These are phyloP conservation scores for Drosophila baimaii DNA, from an alignment of 1,140 invertebrate genomes.

Conservation along the genomic window DNA sequence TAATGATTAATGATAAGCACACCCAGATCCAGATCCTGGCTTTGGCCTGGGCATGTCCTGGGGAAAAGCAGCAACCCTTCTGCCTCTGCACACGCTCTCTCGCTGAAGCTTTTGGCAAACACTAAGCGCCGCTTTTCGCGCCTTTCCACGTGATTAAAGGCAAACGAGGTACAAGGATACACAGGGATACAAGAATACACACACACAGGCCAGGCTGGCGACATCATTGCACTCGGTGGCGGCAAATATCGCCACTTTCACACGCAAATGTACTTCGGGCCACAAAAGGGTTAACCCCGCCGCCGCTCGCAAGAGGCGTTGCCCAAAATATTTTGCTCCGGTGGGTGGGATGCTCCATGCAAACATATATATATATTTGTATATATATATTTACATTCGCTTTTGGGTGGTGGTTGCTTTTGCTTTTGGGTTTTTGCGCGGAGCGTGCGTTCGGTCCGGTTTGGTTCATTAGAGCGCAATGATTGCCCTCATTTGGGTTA, in stretches of 20 bases:
- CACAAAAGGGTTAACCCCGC: constrained; percentile 62
- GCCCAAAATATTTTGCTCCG: constrained; percentile 72
- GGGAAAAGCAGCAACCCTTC: constrained; percentile 55
- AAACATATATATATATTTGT: not conserved
- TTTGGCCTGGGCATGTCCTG: constrained; percentile 26
- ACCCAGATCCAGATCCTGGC: constrained; percentile 30
- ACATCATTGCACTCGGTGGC: constrained; percentile 46
- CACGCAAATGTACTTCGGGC: constrained; percentile 71
- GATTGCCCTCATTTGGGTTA: constrained; percentile 80
- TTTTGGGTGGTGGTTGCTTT: constrained; percentile 13
- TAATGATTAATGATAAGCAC: constrained; percentile 84
- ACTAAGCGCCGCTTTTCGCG: constrained; percentile 82
- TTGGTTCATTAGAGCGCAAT: constrained; percentile 80
- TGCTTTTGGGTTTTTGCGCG: constrained; percentile 20
- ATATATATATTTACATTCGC: constrained; percentile 3
- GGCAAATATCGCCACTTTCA: constrained; percentile 76
- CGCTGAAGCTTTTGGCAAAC: constrained; percentile 79
- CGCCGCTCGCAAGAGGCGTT: constrained; percentile 55
- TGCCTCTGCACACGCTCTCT: constrained; percentile 55
- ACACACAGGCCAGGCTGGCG: constrained; percentile 35
- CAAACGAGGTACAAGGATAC: constrained; percentile 59
- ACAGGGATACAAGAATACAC: constrained; percentile 9
- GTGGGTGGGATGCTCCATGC: constrained; percentile 35
- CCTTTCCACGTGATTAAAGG: constrained; percentile 84
- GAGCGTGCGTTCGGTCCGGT: constrained; percentile 66